Conservation (phyloP, 2,113 vertebrate species). For the Albula glossodonta region DNA sequence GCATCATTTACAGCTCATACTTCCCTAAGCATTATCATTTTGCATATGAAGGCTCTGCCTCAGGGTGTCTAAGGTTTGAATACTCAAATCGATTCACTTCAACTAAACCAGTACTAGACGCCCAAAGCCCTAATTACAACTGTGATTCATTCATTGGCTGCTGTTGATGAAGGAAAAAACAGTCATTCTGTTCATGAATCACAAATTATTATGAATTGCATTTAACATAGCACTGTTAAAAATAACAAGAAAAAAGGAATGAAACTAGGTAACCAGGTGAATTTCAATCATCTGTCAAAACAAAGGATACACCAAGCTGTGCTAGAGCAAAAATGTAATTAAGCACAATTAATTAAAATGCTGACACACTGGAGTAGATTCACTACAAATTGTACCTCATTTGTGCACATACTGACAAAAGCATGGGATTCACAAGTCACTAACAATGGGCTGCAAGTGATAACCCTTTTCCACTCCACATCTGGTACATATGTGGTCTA, state of each 20-base stretch:
- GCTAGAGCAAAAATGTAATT: background rate
- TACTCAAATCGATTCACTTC: background rate
- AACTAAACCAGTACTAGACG: background rate
- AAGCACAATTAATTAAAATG: background rate
- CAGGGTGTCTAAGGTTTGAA: background rate
- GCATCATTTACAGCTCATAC: background rate
- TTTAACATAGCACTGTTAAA: background rate
- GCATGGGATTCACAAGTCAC: background rate
- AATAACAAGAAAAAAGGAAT: background rate
- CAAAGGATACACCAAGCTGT: background rate
- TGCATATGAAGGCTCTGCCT: background rate
- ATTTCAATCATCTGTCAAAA: background rate
- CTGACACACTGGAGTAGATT: background rate
- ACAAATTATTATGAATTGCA: background rate
- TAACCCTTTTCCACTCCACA: background rate
- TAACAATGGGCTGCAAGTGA: background rate
- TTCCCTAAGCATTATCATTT: background rate
- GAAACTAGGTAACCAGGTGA: background rate
- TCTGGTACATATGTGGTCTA: background rate
- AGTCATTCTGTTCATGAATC: background rate
- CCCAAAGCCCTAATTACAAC: too few species aligned
- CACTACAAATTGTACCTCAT: background rate
- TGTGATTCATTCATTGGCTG: background rate
- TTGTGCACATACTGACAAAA: background rate
- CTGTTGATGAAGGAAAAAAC: background rate